phyloP scores from a whole-genome alignment of 2,888 invertebrate species.

The Ctenicera cuprea region DNA sequence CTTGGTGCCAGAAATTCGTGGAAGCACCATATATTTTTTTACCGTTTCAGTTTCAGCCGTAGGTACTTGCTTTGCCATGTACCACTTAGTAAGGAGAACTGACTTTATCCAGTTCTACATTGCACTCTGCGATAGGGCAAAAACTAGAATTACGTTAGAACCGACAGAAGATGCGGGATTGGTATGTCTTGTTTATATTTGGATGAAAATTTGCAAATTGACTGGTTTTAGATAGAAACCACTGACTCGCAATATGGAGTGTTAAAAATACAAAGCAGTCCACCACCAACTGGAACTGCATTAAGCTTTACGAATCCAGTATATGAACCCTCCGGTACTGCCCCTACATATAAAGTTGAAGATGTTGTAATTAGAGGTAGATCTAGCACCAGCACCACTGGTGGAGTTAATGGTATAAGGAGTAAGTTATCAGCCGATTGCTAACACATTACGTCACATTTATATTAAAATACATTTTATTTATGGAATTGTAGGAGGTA shows the following conservation, averaged over 20 bases:
- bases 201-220: background rate
- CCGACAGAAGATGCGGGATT: constrained; percentile 90
- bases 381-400: constrained; percentile 71
- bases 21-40: constrained; percentile 93
- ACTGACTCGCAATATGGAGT: constrained; percentile 84
- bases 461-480: too few species aligned
- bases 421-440: constrained; percentile 70
- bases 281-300: constrained; percentile 75
- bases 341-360: constrained; percentile 82
- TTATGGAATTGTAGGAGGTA: constrained; percentile 76
- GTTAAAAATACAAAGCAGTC: constrained; percentile 84
- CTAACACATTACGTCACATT: too few species aligned
- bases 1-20: constrained; percentile 83
- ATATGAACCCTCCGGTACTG: constrained; percentile 83
- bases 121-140: constrained; percentile 82
- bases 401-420: constrained; percentile 75
- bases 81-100: constrained; percentile 85
- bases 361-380: constrained; percentile 83
- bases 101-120: constrained; percentile 91
- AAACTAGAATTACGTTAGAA: constrained; percentile 86
- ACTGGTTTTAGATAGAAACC: constrained; percentile 76
- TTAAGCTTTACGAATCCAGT: constrained; percentile 91
- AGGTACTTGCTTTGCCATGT: constrained; percentile 84
- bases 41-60: constrained; percentile 86
- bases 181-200: constrained; percentile 72